phyloP scores from a whole-genome alignment of 2,113 vertebrate genomes.

The Erythrocebus patas region DNA sequence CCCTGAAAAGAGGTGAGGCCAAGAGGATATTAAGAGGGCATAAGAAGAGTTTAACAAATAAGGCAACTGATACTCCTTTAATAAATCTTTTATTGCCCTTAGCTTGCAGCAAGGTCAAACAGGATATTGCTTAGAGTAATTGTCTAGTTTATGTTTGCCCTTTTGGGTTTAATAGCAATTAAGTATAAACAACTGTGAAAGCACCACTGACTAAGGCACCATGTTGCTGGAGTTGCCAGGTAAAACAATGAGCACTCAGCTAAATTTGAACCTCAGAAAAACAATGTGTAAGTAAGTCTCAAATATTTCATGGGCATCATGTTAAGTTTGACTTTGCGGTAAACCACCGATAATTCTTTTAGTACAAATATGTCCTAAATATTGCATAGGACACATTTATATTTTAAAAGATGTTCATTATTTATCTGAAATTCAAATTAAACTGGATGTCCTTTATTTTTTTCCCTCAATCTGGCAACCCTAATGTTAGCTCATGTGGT shows the following conservation, averaged over 20 bases:
- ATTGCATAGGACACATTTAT: background rate
- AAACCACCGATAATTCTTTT: background rate
- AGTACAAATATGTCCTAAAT: background rate
- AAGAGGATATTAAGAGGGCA: background rate
- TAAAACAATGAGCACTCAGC: background rate
- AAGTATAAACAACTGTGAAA: constrained; percentile 12
- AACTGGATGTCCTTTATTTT: background rate
- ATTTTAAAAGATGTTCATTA: background rate
- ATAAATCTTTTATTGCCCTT: constrained; percentile 33
- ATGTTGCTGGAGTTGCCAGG: background rate
- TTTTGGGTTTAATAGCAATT: constrained; percentile 24
- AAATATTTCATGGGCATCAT: background rate
- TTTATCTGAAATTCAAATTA: constrained; percentile 5
- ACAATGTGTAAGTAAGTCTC: background rate
- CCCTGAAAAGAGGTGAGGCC: background rate
- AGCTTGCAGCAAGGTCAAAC: constrained; percentile 10
- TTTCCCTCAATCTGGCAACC: background rate
- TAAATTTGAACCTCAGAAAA: background rate
- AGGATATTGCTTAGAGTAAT: background rate
- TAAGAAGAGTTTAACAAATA: background rate
- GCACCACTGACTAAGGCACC: background rate
- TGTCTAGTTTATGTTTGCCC: constrained; percentile 8
- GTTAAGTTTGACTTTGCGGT: background rate
- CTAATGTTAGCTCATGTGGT: background rate
- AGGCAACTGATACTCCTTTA: background rate